These are phyloP conservation scores for Falco columbarius DNA, from an alignment of 2,797 vertebrate genomes.

Conservation along the genomic window DNA sequence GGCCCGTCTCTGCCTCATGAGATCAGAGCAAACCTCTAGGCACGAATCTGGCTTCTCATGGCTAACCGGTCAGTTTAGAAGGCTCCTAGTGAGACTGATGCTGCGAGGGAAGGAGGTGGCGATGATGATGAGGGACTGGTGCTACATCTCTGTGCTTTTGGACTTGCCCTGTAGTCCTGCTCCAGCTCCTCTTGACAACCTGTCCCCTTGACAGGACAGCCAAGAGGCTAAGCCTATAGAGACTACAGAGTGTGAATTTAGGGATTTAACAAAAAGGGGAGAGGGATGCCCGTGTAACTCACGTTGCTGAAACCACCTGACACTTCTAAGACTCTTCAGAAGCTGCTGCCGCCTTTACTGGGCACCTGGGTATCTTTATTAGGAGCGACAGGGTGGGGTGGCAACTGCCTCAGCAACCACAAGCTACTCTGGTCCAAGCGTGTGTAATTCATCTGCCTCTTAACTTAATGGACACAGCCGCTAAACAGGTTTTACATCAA, in stretches of 20 bases:
- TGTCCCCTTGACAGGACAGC: background rate
- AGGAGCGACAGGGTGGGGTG: background rate
- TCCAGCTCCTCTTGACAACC: background rate
- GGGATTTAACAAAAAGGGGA: background rate
- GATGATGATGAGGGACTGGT: background rate
- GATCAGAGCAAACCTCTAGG: background rate
- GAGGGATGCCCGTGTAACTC: background rate
- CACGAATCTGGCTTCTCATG: too few species aligned
- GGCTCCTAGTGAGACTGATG: background rate
- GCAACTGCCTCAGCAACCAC: background rate
- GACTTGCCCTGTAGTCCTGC: background rate
- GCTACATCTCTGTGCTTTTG: background rate
- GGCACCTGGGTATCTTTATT: background rate
- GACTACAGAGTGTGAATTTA: background rate
- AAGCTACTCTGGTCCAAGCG: background rate
- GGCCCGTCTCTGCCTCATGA: background rate
- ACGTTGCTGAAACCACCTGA: background rate
- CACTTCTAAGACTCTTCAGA: background rate
- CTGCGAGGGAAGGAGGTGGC: background rate
- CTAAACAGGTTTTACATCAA: background rate
- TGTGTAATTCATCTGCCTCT: background rate
- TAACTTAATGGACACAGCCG: background rate
- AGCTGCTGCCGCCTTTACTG: background rate
- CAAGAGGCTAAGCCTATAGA: background rate
- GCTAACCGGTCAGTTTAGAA: background rate